A percentile compares a stretch with the other conserved stretches of the same genome.
These are phyloP conservation scores for Lordiphosa stackelbergi DNA, from an alignment of 1,140 invertebrate genomes.

Conservation along the genomic window DNA sequence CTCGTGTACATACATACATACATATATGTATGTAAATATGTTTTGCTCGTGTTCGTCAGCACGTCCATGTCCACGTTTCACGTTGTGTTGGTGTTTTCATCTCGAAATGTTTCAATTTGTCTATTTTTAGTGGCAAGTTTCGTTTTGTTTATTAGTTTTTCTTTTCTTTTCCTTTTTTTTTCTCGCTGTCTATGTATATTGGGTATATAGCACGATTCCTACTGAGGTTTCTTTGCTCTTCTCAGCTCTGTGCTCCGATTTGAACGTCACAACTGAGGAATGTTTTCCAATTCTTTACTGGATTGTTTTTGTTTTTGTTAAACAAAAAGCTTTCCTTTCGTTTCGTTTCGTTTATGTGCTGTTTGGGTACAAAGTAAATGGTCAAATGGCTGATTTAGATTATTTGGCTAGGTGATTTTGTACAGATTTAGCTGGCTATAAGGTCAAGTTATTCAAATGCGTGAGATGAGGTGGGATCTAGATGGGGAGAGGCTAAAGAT, in stretches of 20 bases:
- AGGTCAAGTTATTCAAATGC: conserved; percentile 45
- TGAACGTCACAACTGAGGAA: conserved; percentile 70
- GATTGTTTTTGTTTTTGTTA: conserved; percentile 21
- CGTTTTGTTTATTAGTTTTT: conserved; percentile 74
- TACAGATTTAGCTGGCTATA: conserved; percentile 35
- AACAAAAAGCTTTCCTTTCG: conserved; percentile 8
- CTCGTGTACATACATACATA: conserved; percentile 3
- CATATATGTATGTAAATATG: too few relatives aligned
- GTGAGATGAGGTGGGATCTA: conserved; percentile 15
- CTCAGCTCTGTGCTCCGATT: conserved; percentile 52
- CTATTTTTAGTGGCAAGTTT: conserved; percentile 73
- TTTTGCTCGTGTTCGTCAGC: conserved; percentile 50
- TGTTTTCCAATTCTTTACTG: conserved; percentile 33
- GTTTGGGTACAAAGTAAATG: too few relatives aligned
- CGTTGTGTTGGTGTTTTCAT: conserved; percentile 66
- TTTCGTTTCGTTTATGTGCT: too few relatives aligned
- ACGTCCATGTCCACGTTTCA: conserved; percentile 51
- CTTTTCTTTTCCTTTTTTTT: conserved; percentile 21
- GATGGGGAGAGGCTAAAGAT: conserved; percentile 38
- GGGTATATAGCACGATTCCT: conserved; percentile 50
- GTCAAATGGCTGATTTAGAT: conserved; percentile 9
- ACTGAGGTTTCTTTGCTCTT: conserved; percentile 41
- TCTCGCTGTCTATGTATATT: conserved; percentile 21
- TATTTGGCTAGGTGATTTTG: conserved; percentile 34
- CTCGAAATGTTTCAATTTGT: conserved; percentile 73